A percentile compares a stretch with the other conserved stretches of the same genome.
phyloP scores from a whole-genome alignment of 2,113 vertebrate species.

The Accipiter cooperii region DNA sequence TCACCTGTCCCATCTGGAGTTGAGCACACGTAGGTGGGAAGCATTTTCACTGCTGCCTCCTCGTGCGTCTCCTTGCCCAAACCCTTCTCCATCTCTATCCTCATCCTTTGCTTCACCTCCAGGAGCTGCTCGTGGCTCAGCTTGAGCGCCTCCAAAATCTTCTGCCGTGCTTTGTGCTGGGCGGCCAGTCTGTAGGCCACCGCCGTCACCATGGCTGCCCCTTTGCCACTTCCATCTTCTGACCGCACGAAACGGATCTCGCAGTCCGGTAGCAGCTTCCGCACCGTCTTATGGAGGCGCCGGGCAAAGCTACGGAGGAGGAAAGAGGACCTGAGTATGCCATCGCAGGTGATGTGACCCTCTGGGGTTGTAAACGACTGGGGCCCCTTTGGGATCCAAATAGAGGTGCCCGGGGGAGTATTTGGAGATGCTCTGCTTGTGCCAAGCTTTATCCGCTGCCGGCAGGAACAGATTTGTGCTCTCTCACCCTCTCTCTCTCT shows the following conservation, averaged over 20 bases:
- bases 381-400: neutral
- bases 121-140: conserved; percentile 84
- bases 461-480: neutral
- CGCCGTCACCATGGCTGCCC: conserved; percentile 95
- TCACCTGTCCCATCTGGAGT: conserved; percentile 93
- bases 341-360: neutral
- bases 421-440: neutral
- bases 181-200: conserved; percentile 87
- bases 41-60: conserved; percentile 84
- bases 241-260: conserved; percentile 90
- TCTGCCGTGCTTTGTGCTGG: conserved; percentile 83
- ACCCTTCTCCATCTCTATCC: conserved; percentile 79
- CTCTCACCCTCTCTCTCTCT: neutral
- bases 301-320: conserved; percentile 78
- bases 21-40: conserved; percentile 90
- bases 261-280: conserved; percentile 86
- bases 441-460: fast-evolving
- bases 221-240: conserved; percentile 91
- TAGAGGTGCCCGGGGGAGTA: fast-evolving
- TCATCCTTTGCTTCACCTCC: conserved; percentile 86
- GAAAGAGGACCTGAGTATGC: neutral
- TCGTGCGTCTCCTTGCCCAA: conserved; percentile 76
- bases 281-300: conserved; percentile 86
- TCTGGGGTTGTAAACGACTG: neutral
- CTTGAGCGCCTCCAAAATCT: conserved; percentile 77